Percentiles rank a stretch among this genome's conserved stretches.
phyloP scores from a whole-genome alignment of 30 jellyfish, hydroid and myxozoan species.

The Turritopsis dohrnii region DNA sequence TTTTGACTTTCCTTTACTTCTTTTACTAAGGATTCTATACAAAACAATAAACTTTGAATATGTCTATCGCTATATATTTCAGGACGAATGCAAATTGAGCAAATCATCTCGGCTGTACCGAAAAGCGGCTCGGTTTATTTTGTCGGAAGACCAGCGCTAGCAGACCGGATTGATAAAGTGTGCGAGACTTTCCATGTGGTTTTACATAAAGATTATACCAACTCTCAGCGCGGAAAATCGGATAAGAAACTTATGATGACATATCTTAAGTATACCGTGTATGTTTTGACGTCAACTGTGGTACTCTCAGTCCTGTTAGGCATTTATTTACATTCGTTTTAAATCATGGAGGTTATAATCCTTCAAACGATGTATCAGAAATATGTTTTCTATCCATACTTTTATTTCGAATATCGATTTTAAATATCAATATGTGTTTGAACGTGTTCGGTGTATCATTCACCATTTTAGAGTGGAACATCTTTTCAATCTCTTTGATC shows the following conservation, averaged over 20 bases:
- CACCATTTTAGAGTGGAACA: too few species aligned
- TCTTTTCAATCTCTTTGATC: too few species aligned
- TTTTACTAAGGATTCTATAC: too few species aligned
- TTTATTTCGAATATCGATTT: too few species aligned
- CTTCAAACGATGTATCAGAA: too few species aligned
- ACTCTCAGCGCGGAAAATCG: slow-evolving; percentile 28
- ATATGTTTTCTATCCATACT: too few species aligned
- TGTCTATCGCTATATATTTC: neutral
- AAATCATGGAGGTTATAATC: neutral
- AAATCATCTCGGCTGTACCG: neutral
- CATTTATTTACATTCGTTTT: neutral
- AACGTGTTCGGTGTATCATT: too few species aligned
- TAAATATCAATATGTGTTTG: too few species aligned
- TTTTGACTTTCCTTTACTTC: neutral
- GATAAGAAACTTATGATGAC: slow-evolving; percentile 8
- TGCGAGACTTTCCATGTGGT: neutral
- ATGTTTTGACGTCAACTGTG: neutral
- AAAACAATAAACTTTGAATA: neutral
- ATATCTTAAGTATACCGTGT: neutral
- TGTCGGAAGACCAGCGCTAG: slow-evolving; percentile 33
- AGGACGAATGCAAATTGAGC: slow-evolving; percentile 15
- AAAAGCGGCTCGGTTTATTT: slow-evolving; percentile 3
- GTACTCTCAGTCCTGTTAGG: neutral
- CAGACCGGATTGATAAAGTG: neutral
- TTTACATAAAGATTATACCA: slow-evolving; percentile 5